Evolutionary conservation across 2,888 invertebrate genomes (phyloP), one percentile per base, ranked within the genome.

Genomic region (Tuberolachnus salignus): DNA sequence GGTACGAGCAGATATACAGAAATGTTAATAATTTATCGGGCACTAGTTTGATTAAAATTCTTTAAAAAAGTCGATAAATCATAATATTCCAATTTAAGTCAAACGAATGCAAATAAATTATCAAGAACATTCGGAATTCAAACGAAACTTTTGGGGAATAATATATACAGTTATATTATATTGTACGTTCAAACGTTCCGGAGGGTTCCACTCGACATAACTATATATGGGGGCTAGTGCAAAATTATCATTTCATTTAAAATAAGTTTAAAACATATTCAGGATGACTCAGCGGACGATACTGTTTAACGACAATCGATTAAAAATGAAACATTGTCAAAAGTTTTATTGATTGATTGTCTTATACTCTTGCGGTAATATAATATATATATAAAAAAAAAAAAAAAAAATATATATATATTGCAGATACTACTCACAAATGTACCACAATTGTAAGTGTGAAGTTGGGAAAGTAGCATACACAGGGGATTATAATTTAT

Each of bases 11-110:
- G n/a, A n/a, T 44, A 44, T n/a, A 42, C 6, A 9, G 19, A 19
- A 55, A 16, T 19, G 42, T 46, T 16, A 55, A 55, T 42, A 9
- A 70, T 44, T 55, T 57, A 70, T 44, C n/a, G 4, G 13, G 3
- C 14, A 46, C 46, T 21, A 26, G 19, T 59, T 61, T 34, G 26
- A 72, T 72, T 72, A 59, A 46, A 46, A 72, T 59, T 59, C 26
- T 46, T 19, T 4, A 57, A 23, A 44, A 44, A 61, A 34, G 3
- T 61, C 51, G 19, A 72, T 61, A 61, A 61, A 61, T 72, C 46
- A 72, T 51, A 61, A 42, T 61, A 49, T 49, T 34, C 1, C 14
- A 51, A 51, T 61, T 61, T 61, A 14, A 21, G n/a, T 21, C 14
- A 51, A 61, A 49, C 10, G 51, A 34, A 55, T 57, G 3, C 11